Evolutionary conservation across 2,113 vertebrate genomes (phyloP), one percentile per base, ranked within the genome.

Genomic region (Deroptyus accipitrinus): DNA sequence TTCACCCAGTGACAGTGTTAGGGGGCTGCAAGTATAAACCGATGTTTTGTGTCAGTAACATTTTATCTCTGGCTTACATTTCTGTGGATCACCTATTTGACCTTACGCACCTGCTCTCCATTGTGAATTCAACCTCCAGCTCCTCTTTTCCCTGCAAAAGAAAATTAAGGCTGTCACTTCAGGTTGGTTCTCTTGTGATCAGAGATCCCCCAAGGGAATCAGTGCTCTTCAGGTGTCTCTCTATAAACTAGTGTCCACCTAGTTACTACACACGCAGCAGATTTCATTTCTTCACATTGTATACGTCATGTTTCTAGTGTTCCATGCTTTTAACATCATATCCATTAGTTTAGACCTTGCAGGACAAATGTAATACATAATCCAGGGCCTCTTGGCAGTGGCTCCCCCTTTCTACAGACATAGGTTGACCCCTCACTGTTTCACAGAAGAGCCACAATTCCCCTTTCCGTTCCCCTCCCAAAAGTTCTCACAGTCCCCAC

Each of bases 51-150:
- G 28, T 59, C 44, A 39, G 35, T 41, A 70, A 44, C 37, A 7
- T 61, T 68, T 81, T 77, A 3, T 28, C n/a, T 85, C 55, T n/a
- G 13, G 23, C 25, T 48, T 39, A n/a, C 10, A n/a, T 37, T 55
- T 83, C 69, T 75, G 2, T 30, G 35, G 57, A 28, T 79, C 4
- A 1, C 28, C 41, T 76, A 2, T 49, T 64, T 46, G 37, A 39
- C 48, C 24, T 89, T 72, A 97, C 98, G 13, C 84, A 98, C 98
- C 98, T 98, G 91, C 98, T 96, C 37, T 97, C 96, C 88, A 98
- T 88, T 59, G 98, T 97, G 95, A 99, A 99, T 85, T 98, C 98
- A 42, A 98, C 97, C 62, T 98, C 98, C 79, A 99, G 95, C 77
- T 97, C 97, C 86, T 98, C 98, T 94, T 97, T 95, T 44, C 97